phyloP scores from a whole-genome alignment of 2,113 vertebrate genomes.

The Tamias sibiricus region DNA sequence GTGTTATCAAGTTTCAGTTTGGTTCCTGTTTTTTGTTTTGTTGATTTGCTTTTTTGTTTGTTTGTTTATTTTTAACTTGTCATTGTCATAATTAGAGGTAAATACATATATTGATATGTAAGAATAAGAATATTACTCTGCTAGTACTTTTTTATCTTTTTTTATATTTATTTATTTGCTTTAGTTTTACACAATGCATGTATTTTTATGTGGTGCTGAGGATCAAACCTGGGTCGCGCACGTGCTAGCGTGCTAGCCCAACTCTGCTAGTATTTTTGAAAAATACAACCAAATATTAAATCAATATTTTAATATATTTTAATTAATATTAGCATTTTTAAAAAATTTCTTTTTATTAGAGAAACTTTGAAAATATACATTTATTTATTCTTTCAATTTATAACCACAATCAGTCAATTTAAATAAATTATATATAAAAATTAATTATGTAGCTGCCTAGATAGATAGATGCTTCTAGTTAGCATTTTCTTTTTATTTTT shows the following conservation, averaged over 20 bases:
- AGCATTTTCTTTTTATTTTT: neutral
- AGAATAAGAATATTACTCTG: neutral
- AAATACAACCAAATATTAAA: neutral
- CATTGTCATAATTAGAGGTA: neutral
- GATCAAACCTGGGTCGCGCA: too few species aligned
- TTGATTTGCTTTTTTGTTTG: neutral
- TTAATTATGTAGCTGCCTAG: neutral
- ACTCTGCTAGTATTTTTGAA: too few species aligned
- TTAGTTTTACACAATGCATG: too few species aligned
- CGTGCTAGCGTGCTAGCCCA: too few species aligned
- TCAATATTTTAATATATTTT: neutral
- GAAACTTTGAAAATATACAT: neutral
- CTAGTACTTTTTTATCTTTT: too few species aligned
- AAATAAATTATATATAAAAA: neutral
- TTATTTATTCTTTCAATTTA: neutral
- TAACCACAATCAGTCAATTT: neutral
- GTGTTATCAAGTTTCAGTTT: neutral
- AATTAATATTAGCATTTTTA: neutral
- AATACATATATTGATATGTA: neutral
- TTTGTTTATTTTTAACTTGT: neutral
- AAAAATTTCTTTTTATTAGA: neutral
- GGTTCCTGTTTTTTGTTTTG: neutral
- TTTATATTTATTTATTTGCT: too few species aligned
- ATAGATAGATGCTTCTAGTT: neutral
- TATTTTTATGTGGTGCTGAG: too few species aligned